Conservation (phyloP, 2,888 invertebrate genomes). For the Syritta pipiens region DNA sequence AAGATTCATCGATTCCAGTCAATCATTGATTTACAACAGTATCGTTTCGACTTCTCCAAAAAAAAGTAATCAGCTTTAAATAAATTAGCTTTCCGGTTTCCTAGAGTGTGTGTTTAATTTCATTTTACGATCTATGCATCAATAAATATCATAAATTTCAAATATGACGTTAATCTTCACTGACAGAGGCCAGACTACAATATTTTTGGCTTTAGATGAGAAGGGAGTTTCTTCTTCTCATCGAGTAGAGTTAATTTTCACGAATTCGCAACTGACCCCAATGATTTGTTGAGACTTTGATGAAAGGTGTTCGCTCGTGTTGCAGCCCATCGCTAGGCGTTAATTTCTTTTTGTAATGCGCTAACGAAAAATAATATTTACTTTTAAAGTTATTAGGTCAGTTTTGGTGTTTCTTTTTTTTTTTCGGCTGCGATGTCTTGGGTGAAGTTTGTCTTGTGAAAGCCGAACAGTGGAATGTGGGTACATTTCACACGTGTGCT, state of each 20-base stretch:
- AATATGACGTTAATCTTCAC: neutral
- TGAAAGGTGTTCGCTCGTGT: too few relatives aligned
- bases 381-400: constrained; percentile 2
- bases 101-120: neutral
- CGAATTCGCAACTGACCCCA: constrained; percentile 4
- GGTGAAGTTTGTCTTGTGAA: constrained; percentile 2
- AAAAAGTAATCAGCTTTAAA: constrained; percentile 2
- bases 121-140: neutral
- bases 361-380: constrained; percentile 4
- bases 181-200: too few relatives aligned
- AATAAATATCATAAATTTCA: neutral
- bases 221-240: neutral
- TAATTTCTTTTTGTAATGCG: constrained; percentile 6
- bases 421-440: neutral
- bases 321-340: too few relatives aligned
- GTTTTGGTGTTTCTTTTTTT: too few relatives aligned
- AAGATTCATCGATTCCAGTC: constrained; percentile 1
- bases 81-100: constrained; percentile 1
- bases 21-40: constrained; percentile 1
- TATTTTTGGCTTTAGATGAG: neutral
- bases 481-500: constrained; percentile 3
- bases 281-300: constrained; percentile 9
- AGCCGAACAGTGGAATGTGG: constrained; percentile 1
- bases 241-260: neutral
- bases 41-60: too few relatives aligned